Evolutionary conservation across 2,888 invertebrate species (phyloP).

Genomic region (Lamproptera curius): DNA sequence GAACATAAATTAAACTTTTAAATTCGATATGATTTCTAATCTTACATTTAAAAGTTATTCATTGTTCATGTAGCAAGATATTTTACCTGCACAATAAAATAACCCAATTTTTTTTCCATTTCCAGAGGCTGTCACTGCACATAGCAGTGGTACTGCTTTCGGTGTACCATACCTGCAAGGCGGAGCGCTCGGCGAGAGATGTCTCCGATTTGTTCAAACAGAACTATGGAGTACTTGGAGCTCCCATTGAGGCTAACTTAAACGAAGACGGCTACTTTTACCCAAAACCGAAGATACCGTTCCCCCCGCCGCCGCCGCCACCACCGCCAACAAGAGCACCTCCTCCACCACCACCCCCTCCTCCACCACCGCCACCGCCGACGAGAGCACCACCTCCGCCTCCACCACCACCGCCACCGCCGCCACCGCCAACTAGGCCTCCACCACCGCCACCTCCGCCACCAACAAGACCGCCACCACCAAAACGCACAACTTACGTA

Average conservation of each 20-base stretch:
- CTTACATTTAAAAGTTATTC: too few species aligned
- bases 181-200: conserved; percentile 50
- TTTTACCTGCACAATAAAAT: background rate
- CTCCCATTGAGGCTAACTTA: conserved; percentile 54
- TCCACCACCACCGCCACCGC: conserved; percentile 23
- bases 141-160: conserved; percentile 65
- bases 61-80: too few species aligned
- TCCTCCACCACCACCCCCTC: conserved; percentile 24
- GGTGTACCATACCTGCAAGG: conserved; percentile 56
- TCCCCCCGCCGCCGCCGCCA: conserved; percentile 52
- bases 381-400: conserved; percentile 23
- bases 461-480: conserved; percentile 19
- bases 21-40: too few species aligned
- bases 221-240: conserved; percentile 63
- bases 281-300: conserved; percentile 62
- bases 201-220: conserved; percentile 53
- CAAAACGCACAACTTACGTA: conserved; percentile 13
- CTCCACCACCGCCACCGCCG: conserved; percentile 24
- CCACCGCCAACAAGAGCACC: conserved; percentile 22
- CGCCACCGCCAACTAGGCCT: conserved; percentile 15
- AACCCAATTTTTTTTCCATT: conserved; percentile 22
- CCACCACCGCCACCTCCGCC: conserved; percentile 27
- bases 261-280: conserved; percentile 72
- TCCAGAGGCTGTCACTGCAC: conserved; percentile 72
- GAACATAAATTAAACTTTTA: background rate